Conservation (phyloP, 2,888 invertebrate species). For the Drosophila setosimentum region DNA sequence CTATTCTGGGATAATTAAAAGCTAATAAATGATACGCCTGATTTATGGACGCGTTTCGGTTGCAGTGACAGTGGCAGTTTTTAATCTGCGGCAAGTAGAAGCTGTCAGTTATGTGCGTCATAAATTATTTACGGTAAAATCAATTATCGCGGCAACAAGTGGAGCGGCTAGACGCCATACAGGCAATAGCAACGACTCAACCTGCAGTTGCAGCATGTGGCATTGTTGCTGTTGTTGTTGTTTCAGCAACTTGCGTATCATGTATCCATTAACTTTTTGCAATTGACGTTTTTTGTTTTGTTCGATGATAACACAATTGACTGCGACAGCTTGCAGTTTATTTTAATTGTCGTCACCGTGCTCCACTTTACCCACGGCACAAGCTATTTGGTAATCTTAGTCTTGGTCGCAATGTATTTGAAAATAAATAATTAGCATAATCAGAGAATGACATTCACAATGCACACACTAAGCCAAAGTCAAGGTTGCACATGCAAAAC, state of each 20-base stretch:
- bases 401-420: constrained; percentile 28
- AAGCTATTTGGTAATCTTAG: constrained; percentile 9
- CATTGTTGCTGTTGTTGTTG: constrained; percentile 34
- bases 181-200: constrained; percentile 9
- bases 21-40: constrained; percentile 69
- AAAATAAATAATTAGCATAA: constrained; percentile 47
- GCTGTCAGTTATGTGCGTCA: constrained; percentile 78
- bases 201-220: constrained; percentile 9
- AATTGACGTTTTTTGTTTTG: constrained; percentile 45
- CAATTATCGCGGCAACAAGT: constrained; percentile 71
- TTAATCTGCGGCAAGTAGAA: constrained; percentile 65
- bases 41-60: constrained; percentile 60
- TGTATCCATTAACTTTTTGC: constrained; percentile 76
- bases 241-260: constrained; percentile 34
- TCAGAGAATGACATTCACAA: constrained; percentile 40
- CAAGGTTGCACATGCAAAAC: constrained; percentile 54
- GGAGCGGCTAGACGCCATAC: constrained; percentile 32
- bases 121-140: constrained; percentile 80
- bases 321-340: constrained; percentile 39
- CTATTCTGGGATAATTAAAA: constrained; percentile 43
- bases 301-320: constrained; percentile 64
- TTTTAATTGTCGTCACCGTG: constrained; percentile 52
- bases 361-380: constrained; percentile 32
- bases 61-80: constrained; percentile 66
- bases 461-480: constrained; percentile 62